Conservation (phyloP, 2,888 invertebrate species). For the Rhamnusium bicolor region DNA sequence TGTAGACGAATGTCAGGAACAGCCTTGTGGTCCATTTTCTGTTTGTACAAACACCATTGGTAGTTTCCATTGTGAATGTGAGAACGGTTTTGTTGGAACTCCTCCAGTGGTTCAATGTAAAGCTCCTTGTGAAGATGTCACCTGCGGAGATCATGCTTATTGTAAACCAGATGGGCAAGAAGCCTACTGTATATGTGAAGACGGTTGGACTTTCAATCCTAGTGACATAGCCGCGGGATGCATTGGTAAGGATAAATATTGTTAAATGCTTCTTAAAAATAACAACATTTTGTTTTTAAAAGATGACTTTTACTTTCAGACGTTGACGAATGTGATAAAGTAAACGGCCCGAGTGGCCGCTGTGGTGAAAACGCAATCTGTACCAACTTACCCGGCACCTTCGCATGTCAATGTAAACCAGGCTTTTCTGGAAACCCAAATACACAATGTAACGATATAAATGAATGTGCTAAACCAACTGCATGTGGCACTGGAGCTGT, state of each 20-base stretch:
- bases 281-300: no score
- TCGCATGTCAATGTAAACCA: slow-evolving; percentile 85
- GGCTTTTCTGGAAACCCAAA: slow-evolving; percentile 91
- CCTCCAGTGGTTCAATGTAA: slow-evolving; percentile 87
- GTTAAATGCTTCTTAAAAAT: no score
- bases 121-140: slow-evolving; percentile 93
- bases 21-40: slow-evolving; percentile 83
- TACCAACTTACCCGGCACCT: slow-evolving; percentile 86
- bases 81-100: slow-evolving; percentile 85
- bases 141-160: slow-evolving; percentile 90
- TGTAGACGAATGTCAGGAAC: slow-evolving; percentile 82
- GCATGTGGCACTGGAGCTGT: slow-evolving; percentile 87
- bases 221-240: slow-evolving; percentile 91
- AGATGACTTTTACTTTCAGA: slow-evolving; percentile 72
- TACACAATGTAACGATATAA: slow-evolving; percentile 85
- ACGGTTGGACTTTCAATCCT: slow-evolving; percentile 94
- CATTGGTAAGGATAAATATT: slow-evolving; percentile 73
- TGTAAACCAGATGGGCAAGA: slow-evolving; percentile 92
- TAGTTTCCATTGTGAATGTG: slow-evolving; percentile 87
- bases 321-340: slow-evolving; percentile 90
- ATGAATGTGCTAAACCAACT: slow-evolving; percentile 83
- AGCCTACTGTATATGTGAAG: slow-evolving; percentile 93
- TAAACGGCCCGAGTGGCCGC: slow-evolving; percentile 84
- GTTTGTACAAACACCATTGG: slow-evolving; percentile 87
- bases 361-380: slow-evolving; percentile 90